Conservation (phyloP, 1,140 invertebrate species). For the Trichonephila clavata region DNA sequence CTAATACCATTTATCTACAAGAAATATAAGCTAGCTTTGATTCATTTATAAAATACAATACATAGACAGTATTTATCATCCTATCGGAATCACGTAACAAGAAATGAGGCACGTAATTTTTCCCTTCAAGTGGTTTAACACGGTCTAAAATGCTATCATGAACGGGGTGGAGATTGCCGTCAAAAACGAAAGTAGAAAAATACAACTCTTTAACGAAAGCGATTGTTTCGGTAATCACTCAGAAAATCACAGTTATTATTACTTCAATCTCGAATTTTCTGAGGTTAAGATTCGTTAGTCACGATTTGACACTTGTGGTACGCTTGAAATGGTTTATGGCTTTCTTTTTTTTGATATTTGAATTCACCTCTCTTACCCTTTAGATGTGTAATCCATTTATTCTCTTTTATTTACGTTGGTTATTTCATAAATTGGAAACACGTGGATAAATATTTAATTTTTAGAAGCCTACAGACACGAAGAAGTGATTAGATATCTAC, state of each 20-base stretch:
- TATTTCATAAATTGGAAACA: too few species aligned
- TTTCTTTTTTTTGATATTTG: not conserved
- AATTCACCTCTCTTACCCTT: not conserved
- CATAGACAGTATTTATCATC: not conserved
- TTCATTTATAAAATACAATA: not conserved
- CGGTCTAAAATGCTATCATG: conserved; percentile 22
- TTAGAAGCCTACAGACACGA: too few species aligned
- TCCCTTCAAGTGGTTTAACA: conserved; percentile 3
- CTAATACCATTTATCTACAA: not conserved
- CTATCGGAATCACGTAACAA: not conserved
- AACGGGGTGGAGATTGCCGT: not conserved
- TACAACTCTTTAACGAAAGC: conserved; percentile 24
- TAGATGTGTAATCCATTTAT: too few species aligned
- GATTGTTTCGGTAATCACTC: conserved; percentile 19
- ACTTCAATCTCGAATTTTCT: conserved; percentile 25
- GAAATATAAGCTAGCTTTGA: not conserved
- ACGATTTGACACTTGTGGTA: conserved; percentile 15
- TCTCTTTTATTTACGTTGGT: too few species aligned
- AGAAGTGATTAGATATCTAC: too few species aligned
- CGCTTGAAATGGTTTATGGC: not conserved
- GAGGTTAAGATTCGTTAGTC: conserved; percentile 20
- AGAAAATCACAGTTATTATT: conserved; percentile 24
- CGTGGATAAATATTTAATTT: too few species aligned
- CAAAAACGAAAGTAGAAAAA: not conserved
- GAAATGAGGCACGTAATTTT: conserved; percentile 16